Base-by-base conservation (phyloP, 2,113 vertebrate genomes). In the Gambusia affinis region DNA sequence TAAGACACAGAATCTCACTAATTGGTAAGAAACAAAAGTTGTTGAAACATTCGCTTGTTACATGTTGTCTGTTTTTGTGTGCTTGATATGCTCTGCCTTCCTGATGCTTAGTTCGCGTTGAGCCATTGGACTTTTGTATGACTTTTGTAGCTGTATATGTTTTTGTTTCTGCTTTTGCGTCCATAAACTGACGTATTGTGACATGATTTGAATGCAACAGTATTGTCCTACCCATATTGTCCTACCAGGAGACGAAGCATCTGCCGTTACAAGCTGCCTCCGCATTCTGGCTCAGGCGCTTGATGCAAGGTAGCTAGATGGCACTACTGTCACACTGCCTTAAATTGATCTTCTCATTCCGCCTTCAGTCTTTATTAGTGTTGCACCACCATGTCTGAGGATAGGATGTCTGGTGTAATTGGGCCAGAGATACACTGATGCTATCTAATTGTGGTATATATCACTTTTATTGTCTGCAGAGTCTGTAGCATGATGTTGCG, bases 241-340 rank as follows among this genome's bases (percentile, higher is more conserved):
- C 75, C 80, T 71, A 70, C 80, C 90, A 99, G 97, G 96, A 88
- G 96, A 94, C 0, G 96, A 98, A 89, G 94, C 94, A 28, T 92
- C 95, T 0, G 95, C 95, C 61, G 94, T 98, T 83, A 95, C 96
- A 80, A 98, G 95, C 93, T 98, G 97, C 88, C 96, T 99, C 81
- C 94, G 95, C 78, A 95, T 96, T 83, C 87, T 99, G 94, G 96
- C 96, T 64, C 96, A 96, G 84, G 96, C 96, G 57, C 92, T 99
- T 92, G 97, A 99, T 94, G 95, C 94, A 0, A 97, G 97, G 97
- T 98, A 96, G 85, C 86, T 92, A 78, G 63, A 74, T 73, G 72
- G 64, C 85, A 81, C 79, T 80, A 61, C 76, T 70, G 64, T 70
- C 75, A 81, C 79, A 78, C 60, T 68, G 75, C 63, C 67, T 39